These are phyloP conservation scores for Helostoma temminkii DNA, from an alignment of 2,797 vertebrate genomes.

Conservation along the genomic window DNA sequence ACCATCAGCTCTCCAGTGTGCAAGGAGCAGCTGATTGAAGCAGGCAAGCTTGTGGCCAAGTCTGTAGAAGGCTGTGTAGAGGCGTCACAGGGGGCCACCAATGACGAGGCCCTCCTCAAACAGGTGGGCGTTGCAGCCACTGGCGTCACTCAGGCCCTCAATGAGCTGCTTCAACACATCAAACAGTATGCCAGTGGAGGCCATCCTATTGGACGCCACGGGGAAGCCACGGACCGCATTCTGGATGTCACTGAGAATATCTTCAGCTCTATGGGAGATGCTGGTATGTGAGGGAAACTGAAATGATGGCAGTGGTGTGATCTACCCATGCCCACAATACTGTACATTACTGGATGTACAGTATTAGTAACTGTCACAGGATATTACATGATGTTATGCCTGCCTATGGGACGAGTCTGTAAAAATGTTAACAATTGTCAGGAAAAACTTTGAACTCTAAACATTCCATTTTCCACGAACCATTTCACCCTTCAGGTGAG, in stretches of 20 bases:
- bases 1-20: constrained; percentile 98
- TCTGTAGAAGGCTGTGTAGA: constrained; percentile 96
- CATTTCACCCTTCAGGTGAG: constrained; percentile 85
- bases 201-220: constrained; percentile 93
- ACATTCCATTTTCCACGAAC: not conserved
- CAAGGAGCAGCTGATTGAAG: constrained; percentile 97
- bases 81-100: constrained; percentile 92
- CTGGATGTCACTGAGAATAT: constrained; percentile 98
- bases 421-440: no score
- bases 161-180: constrained; percentile 96
- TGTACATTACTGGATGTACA: not conserved
- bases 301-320: no score
- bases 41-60: constrained; percentile 95
- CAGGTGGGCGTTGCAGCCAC: constrained; percentile 94
- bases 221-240: constrained; percentile 97
- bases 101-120: constrained; percentile 91
- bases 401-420: no score
- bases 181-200: constrained; percentile 92
- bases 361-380: no score
- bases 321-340: not conserved
- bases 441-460: no score
- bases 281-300: constrained; percentile 83
- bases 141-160: constrained; percentile 94
- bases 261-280: constrained; percentile 99
- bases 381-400: no score